phyloP scores from a whole-genome alignment of 2,113 vertebrate species.

The Geococcyx californianus region DNA sequence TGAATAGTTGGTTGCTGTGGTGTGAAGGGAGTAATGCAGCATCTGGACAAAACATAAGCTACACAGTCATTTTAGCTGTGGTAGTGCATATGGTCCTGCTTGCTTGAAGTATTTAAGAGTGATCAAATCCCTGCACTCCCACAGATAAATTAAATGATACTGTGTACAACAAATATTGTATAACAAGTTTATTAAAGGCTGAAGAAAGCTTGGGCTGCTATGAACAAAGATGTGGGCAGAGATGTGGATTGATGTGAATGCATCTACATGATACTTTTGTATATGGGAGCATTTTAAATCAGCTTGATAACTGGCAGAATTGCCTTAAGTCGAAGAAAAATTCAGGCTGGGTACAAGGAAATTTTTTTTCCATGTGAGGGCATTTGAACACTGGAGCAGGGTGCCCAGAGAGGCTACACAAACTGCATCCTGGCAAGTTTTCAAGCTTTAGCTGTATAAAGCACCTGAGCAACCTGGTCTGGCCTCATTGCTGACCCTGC shows the following conservation, averaged over 20 bases:
- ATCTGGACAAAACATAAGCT: not conserved
- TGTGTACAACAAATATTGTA: not conserved
- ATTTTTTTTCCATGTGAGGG: not conserved
- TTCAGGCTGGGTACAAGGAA: not conserved
- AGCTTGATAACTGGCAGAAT: not conserved
- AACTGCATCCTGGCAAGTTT: not conserved
- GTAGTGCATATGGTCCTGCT: not conserved
- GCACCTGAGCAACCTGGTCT: not conserved
- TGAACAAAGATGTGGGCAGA: conserved; percentile 29
- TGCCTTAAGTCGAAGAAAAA: not conserved
- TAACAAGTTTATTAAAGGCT: conserved; percentile 30
- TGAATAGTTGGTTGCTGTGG: not conserved
- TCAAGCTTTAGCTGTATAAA: not conserved
- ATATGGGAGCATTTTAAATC: not conserved
- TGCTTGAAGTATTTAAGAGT: not conserved
- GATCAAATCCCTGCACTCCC: not conserved
- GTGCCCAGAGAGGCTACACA: not conserved
- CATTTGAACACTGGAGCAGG: not conserved
- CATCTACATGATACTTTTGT: not conserved
- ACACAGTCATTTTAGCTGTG: not conserved
- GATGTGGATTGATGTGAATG: not conserved
- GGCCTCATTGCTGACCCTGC: not conserved
- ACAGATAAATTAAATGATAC: not conserved
- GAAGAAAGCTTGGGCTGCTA: not conserved
- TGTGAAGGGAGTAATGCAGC: not conserved